These are phyloP conservation scores for Microtus richardsoni DNA, from an alignment of 2,113 vertebrate genomes.

Conservation along the genomic window DNA sequence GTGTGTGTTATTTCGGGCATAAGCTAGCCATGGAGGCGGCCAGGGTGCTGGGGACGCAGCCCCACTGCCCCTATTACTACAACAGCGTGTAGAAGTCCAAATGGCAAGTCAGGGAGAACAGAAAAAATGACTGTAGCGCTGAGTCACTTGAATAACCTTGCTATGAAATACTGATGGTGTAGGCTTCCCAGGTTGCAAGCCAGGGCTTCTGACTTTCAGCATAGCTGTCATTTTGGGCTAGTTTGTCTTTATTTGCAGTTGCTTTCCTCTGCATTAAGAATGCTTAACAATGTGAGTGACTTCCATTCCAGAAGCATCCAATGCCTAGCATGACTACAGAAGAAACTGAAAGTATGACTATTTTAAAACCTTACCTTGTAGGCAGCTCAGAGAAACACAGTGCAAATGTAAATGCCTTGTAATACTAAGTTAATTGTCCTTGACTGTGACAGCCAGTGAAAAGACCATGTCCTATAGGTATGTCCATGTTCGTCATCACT, in stretches of 20 bases:
- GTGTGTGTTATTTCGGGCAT: too few relatives aligned
- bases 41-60: too few relatives aligned
- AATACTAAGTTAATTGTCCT: not conserved
- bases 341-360: not conserved
- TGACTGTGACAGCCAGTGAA: not conserved
- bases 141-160: not conserved
- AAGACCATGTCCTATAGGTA: not conserved
- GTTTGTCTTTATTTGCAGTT: not conserved
- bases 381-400: not conserved
- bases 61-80: too few relatives aligned
- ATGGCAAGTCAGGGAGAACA: constrained; percentile 69
- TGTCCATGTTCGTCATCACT: not conserved
- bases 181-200: not conserved
- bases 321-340: not conserved
- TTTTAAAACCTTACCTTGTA: not conserved
- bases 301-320: not conserved
- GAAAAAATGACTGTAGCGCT: not conserved
- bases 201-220: not conserved
- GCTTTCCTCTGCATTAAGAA: not conserved
- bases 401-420: not conserved
- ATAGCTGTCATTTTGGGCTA: not conserved
- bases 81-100: constrained; percentile 80
- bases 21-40: too few relatives aligned
- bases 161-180: not conserved
- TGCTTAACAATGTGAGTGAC: not conserved